These are phyloP conservation scores for Plestiodon gilberti DNA, from an alignment of 2,113 vertebrate species.

Conservation along the genomic window DNA sequence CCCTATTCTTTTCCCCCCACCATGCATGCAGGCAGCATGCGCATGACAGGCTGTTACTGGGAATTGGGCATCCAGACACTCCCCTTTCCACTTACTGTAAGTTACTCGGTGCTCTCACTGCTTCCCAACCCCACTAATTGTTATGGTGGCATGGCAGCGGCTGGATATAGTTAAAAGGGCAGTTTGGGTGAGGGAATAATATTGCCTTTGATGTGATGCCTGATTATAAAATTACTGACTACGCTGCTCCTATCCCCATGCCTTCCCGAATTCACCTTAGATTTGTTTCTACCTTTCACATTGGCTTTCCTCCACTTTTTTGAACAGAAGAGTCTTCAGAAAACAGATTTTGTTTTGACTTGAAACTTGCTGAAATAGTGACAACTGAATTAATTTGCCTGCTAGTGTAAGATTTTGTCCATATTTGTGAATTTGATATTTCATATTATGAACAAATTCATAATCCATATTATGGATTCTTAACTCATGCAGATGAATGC, in stretches of 20 bases:
- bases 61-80: neutral
- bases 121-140: neutral
- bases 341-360: neutral
- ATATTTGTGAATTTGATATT: too few relatives aligned
- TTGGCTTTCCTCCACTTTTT: neutral
- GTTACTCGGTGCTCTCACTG: neutral
- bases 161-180: neutral
- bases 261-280: neutral
- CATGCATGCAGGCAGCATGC: neutral
- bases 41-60: neutral
- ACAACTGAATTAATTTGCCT: neutral
- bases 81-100: neutral
- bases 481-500: neutral
- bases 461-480: neutral
- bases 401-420: neutral
- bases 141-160: neutral
- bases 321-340: neutral
- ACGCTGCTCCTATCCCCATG: too few relatives aligned
- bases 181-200: too few relatives aligned
- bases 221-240: too few relatives aligned
- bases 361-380: neutral
- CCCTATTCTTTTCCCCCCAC: neutral
- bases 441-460: too few relatives aligned
- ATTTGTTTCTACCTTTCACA: neutral
- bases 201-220: too few relatives aligned